These are phyloP conservation scores for Ennomos erosarius DNA, from an alignment of 2,888 invertebrate genomes.

Conservation along the genomic window DNA sequence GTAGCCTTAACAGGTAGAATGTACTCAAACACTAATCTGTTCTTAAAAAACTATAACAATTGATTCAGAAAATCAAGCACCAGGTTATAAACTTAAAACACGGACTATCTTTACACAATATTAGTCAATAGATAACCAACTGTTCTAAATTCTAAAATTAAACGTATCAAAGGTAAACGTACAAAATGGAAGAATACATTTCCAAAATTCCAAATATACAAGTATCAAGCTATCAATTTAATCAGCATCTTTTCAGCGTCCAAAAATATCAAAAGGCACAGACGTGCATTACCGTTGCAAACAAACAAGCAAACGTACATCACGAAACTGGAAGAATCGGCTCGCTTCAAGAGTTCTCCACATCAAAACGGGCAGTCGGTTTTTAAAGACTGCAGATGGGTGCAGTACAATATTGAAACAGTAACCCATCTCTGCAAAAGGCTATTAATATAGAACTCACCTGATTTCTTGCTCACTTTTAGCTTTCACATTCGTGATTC, in stretches of 20 bases:
- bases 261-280: slow-evolving; percentile 22
- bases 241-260: slow-evolving; percentile 23
- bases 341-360: slow-evolving; percentile 41
- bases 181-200: no score
- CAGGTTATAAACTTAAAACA: no score
- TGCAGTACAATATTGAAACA: not conserved
- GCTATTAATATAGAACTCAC: not conserved
- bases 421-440: slow-evolving; percentile 5
- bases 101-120: no score
- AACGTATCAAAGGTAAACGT: no score
- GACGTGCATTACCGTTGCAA: slow-evolving; percentile 18
- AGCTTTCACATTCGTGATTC: no score
- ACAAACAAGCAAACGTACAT: slow-evolving; percentile 20
- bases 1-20: no score
- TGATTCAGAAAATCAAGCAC: no score
- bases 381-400: slow-evolving; percentile 40
- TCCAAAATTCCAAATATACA: not conserved
- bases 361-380: slow-evolving; percentile 40
- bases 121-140: no score
- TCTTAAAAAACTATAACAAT: no score
- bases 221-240: slow-evolving; percentile 21
- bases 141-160: no score
- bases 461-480: not conserved
- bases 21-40: no score
- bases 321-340: slow-evolving; percentile 32